Evolutionary conservation across 2,888 invertebrate species (phyloP).

Genomic region (Polietes domitor): DNA sequence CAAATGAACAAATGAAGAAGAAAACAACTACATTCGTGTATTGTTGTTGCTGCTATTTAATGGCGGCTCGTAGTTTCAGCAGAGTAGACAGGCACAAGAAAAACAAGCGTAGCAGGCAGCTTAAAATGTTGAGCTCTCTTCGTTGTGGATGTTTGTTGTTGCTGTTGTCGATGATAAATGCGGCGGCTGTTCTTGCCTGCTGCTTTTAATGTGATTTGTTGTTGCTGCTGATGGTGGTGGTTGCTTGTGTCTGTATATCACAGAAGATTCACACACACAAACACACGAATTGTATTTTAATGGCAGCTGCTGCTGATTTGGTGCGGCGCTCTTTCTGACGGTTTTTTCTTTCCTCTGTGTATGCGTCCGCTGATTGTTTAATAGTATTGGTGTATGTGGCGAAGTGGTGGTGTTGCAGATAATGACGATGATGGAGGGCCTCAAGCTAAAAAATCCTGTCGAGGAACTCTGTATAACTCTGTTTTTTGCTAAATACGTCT

Average conservation of each 20-base stretch:
- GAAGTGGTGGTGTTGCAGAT: conserved; percentile 44
- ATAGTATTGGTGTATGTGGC: conserved; percentile 37
- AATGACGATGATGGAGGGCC: conserved; percentile 36
- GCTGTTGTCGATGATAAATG: conserved; percentile 59
- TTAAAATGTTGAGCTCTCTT: conserved; percentile 55
- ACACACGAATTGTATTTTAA: conserved; percentile 45
- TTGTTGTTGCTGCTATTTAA: conserved; percentile 52
- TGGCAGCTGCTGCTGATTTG: conserved; percentile 55
- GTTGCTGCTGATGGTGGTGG: conserved; percentile 59
- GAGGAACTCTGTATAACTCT: no score
- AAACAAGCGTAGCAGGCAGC: conserved; percentile 46
- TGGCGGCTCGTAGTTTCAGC: conserved; percentile 48
- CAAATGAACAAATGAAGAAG: not conserved
- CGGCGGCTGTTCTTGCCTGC: conserved; percentile 47
- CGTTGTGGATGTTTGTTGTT: conserved; percentile 39
- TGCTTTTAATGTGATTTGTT: conserved; percentile 47
- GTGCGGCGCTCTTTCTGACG: conserved; percentile 48
- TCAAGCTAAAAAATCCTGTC: conserved; percentile 49
- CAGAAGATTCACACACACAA: conserved; percentile 36
- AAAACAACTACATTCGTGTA: conserved; percentile 27
- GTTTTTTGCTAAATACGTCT: conserved; percentile 25
- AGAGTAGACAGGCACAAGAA: conserved; percentile 44
- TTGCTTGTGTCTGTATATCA: conserved; percentile 43
- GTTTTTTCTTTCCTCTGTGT: conserved; percentile 27
- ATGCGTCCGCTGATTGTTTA: conserved; percentile 61